phyloP scores from a whole-genome alignment of 2,113 vertebrate genomes.

The Lampris megalopsis region DNA sequence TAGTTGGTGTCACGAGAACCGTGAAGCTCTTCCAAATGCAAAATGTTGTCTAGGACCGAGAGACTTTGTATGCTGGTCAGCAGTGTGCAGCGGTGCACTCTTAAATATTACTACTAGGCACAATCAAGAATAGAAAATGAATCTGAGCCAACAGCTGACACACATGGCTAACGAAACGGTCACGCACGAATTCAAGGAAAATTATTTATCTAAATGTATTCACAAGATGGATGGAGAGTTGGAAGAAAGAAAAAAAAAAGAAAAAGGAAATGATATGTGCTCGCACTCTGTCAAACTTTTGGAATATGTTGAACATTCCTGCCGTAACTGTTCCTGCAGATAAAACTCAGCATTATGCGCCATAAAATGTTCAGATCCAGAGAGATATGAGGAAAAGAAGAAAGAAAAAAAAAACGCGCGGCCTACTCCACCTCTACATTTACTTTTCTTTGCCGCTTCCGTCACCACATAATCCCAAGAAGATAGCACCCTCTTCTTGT shows the following conservation, averaged over 20 bases:
- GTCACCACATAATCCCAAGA: slow-evolving; percentile 19
- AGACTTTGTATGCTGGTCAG: background rate
- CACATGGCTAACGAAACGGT: slow-evolving; percentile 19
- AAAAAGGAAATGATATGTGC: slow-evolving; percentile 16
- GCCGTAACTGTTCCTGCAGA: slow-evolving; percentile 33
- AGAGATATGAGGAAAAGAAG: slow-evolving; percentile 31
- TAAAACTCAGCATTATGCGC: slow-evolving; percentile 37
- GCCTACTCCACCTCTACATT: background rate
- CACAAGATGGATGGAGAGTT: slow-evolving; percentile 15
- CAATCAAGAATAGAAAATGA: background rate
- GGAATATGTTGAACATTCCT: slow-evolving; percentile 32
- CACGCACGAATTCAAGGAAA: slow-evolving; percentile 1
- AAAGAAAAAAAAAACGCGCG: slow-evolving; percentile 26
- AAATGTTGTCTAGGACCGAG: no score
- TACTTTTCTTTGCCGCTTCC: slow-evolving; percentile 14
- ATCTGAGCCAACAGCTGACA: background rate
- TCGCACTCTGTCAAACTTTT: slow-evolving; percentile 2
- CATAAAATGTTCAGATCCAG: slow-evolving; percentile 33
- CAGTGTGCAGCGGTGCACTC: no score
- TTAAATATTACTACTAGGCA: background rate
- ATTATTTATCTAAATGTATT: slow-evolving; percentile 11
- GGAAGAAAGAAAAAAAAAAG: background rate
- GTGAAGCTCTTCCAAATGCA: no score
- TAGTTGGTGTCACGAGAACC: no score
- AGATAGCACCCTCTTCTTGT: background rate